phyloP scores from a whole-genome alignment of 2,113 vertebrate species.

The Numida meleagris region DNA sequence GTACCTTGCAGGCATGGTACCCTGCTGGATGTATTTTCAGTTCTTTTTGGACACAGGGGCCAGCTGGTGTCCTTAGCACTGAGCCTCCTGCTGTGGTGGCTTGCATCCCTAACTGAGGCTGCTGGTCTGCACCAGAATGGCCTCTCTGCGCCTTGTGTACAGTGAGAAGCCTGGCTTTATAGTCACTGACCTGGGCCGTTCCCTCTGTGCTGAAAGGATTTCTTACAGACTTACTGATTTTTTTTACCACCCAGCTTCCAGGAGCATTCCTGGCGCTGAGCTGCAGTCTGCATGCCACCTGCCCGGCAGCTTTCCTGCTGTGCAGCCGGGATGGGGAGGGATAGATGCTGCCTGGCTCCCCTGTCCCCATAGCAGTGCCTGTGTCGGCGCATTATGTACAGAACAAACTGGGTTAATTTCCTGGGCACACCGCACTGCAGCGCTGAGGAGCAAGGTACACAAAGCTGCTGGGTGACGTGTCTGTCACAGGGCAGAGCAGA shows the following conservation, averaged over 20 bases:
- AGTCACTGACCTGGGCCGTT: neutral
- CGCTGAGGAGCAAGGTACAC: neutral
- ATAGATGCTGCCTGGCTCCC: fast-evolving
- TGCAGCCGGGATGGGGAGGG: neutral
- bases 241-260: neutral
- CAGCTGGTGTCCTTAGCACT: fast-evolving
- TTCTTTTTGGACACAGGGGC: neutral
- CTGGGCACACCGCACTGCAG: neutral
- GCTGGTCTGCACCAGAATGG: neutral
- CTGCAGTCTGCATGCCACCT: neutral
- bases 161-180: neutral
- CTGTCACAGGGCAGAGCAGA: no score
- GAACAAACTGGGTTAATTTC: neutral
- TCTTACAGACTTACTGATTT: neutral
- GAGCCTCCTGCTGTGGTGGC: fast-evolving
- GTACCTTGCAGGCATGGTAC: no score
- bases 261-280: neutral
- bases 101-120: neutral
- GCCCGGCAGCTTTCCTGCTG: fast-evolving
- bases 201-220: neutral
- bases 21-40: neutral
- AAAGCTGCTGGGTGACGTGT: no score
- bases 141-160: neutral
- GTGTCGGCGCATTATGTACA: neutral
- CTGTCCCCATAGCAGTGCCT: neutral